Conservation (phyloP, 1,140 invertebrate species). For the Lerema accius region DNA sequence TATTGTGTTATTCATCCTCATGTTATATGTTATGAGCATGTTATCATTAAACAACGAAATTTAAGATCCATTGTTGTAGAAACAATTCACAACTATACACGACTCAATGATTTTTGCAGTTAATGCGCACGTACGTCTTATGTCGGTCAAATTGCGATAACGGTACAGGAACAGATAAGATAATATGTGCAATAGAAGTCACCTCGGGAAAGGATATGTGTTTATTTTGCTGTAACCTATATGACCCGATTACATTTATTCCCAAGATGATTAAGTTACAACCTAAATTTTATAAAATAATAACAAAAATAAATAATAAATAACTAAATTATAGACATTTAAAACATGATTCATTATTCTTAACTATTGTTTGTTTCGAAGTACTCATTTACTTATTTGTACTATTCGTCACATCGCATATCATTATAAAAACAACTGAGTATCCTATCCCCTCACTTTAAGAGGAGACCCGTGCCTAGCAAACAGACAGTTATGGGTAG, state of each 20-base stretch:
- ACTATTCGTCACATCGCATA: too few species aligned
- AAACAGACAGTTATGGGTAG: too few species aligned
- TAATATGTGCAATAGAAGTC: background rate
- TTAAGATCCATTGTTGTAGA: slow-evolving; percentile 48
- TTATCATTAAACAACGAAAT: slow-evolving; percentile 44
- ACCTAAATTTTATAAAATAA: too few species aligned
- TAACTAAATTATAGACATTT: too few species aligned
- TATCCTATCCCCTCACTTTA: too few species aligned
- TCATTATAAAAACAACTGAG: too few species aligned
- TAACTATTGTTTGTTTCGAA: too few species aligned
- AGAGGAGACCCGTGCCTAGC: too few species aligned
- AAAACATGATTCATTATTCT: too few species aligned
- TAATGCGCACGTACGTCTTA: slow-evolving; percentile 17
- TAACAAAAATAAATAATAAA: too few species aligned
- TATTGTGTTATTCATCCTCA: slow-evolving; percentile 1
- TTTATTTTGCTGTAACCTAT: slow-evolving; percentile 8
- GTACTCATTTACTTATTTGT: too few species aligned
- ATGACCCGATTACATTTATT: background rate
- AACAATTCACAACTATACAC: slow-evolving; percentile 39
- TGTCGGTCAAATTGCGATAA: slow-evolving; percentile 30
- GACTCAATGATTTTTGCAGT: slow-evolving; percentile 21
- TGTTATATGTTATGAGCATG: slow-evolving; percentile 3
- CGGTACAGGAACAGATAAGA: slow-evolving; percentile 29
- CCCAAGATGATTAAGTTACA: background rate
- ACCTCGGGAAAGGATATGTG: slow-evolving; percentile 3